Evolutionary conservation across 2,797 vertebrate genomes (phyloP), one percentile per base, ranked within the genome.

Genomic region (Coilia nasus): DNA sequence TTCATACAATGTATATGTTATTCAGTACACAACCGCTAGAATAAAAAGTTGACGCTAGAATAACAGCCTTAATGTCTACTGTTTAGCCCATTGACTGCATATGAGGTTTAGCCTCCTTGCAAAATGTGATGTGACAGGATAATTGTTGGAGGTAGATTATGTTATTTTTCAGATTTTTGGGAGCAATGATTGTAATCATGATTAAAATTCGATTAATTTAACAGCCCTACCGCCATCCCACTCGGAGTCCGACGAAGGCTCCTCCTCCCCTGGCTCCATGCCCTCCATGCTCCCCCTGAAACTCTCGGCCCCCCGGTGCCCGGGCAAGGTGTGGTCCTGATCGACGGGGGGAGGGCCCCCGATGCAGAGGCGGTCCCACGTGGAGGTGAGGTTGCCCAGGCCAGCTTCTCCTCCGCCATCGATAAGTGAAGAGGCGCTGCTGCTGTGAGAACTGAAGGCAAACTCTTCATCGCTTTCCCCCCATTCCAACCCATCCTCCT

Each of bases 391-490:
- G 3, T 90, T 92, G 86, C 89, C 87, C 21, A 86, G 85, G 47
- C 86, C 93, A 11, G 92, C 92, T 0, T 91, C 94, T 0, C 90
- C 93, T 19, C 95, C 96, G 87, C 96, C 96, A 15, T 95, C 90
- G 91, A 96, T 97, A 54, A 97, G 91, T 0, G 93, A 92, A 56
- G 96, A 96, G 91, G 91, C 84, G 90, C 97, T 97, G 90, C 96
- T 96, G 21, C 96, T 96, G 17, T 94, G 96, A 89, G 93, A 93
- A 6, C 97, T 97, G 90, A 95, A 95, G 88, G 98, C 97, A 0
- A 98, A 97, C 83, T 98, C 97, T 0, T 94, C 93, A 0, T 96
- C 97, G 80, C 96, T 98, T 85, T 96, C 94, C 0, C 87, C 94
- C 90, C 93, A 90, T 84, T 95, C 93, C 0, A 91, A 71, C 0